Percentiles rank a stretch among this genome's conserved stretches.
Evolutionary conservation across 2,888 invertebrate genomes (phyloP).

Genomic region (Arrhopalites spinosus): DNA sequence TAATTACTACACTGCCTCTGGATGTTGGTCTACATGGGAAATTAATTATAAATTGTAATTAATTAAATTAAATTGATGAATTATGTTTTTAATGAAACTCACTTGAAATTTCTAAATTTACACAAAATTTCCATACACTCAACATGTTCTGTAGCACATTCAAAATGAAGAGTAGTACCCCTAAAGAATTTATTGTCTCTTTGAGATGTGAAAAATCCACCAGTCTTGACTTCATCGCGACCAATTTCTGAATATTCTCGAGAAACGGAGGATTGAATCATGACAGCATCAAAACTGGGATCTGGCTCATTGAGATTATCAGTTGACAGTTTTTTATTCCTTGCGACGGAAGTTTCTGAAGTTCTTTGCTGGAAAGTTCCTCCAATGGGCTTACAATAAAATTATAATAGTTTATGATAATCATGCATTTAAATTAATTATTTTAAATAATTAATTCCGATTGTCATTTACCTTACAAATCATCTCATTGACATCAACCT

Average conservation of each 20-base stretch:
- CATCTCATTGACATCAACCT: conserved; percentile 17
- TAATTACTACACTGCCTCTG: conserved; percentile 24
- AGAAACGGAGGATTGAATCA: conserved; percentile 9
- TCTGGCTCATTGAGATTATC: neutral
- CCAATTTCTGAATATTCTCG: neutral
- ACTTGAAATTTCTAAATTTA: conserved; percentile 20
- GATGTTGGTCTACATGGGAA: too few relatives aligned
- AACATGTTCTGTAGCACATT: conserved; percentile 14
- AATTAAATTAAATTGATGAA: too few relatives aligned
- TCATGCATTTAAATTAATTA: too few relatives aligned
- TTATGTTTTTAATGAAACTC: too few relatives aligned
- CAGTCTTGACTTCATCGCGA: neutral
- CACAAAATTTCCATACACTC: conserved; percentile 29
- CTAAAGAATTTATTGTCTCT: neutral
- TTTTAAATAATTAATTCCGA: too few relatives aligned
- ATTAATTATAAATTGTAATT: too few relatives aligned
- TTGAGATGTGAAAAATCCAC: neutral
- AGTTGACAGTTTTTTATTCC: neutral
- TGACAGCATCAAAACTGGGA: conserved; percentile 20
- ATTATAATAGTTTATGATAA: too few relatives aligned
- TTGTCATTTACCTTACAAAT: neutral
- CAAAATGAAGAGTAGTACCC: conserved; percentile 12
- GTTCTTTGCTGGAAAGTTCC: neutral
- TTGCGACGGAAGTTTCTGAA: neutral
- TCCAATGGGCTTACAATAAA: neutral